Evolutionary conservation across 1,140 invertebrate genomes (phyloP), one percentile per base, ranked within the genome.

Genomic region (Calephelis virginiensis): DNA sequence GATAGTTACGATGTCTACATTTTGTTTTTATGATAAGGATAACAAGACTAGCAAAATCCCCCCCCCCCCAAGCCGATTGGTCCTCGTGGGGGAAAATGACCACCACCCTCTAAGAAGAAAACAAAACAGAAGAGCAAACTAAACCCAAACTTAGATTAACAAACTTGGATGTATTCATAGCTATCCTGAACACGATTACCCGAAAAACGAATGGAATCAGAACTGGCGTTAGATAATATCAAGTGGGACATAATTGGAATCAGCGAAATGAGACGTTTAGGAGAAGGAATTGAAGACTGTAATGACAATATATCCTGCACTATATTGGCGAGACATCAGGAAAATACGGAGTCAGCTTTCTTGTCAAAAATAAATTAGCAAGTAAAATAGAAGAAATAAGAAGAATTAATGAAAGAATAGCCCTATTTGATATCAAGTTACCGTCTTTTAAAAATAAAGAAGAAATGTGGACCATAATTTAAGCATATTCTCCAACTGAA

Each of bases 371-470:
- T 38, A 63, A 68, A 7, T 47, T 59, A 46, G 50, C 38, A 14
- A 60, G 17, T 13, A 59, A 59, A 47, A 68, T 67, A 61, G 60
- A 63, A 45, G 49, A 67, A 67, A 17, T 68, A 14, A 63, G 40
- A 59, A 64, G 47, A 63, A 63, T 70, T 13, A 67, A 61, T 1
- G 69, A 70, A 67, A 60, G 65, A n/a, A 64, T 67, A n/a, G 65
- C 69, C 49, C 59, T 70, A 13, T 45, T 66, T 28, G 66, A 70
- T 13, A 70, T 70, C 14, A 66, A 70, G 66, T 37, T 72, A 10
- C 53, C 59, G 1, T 9, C 37, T 38, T 6, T 64, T 12, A 56
- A 28, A 28, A 28, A 28, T 28, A 28, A 28, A 3, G 28, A 28
- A 28, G 2, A 28, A 28, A 28, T 28, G 2, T 28, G 28, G 28